A percentile compares a stretch with the other conserved stretches of the same genome.
These are phyloP conservation scores for Diogma glabrata DNA, from an alignment of 2,888 invertebrate genomes.

Conservation along the genomic window DNA sequence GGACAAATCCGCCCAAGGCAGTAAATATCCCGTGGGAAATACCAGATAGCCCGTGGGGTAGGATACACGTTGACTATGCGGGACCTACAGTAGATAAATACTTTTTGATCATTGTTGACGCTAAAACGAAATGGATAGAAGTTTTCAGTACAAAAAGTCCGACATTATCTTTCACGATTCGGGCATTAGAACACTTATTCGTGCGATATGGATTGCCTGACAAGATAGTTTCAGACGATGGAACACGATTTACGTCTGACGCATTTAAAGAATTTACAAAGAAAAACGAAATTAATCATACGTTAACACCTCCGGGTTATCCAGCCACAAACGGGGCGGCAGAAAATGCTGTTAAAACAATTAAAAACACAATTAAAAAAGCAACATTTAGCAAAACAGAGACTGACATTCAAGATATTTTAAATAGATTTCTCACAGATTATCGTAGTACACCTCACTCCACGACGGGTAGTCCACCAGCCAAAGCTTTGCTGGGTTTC, in stretches of 20 bases:
- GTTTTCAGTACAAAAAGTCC: too few species aligned
- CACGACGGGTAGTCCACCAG: not conserved
- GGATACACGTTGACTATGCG: not conserved
- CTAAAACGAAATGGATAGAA: too few species aligned
- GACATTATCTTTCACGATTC: too few species aligned
- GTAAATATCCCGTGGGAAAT: not conserved
- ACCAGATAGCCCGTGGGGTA: not conserved
- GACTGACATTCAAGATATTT: not conserved
- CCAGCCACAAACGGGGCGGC: not conserved
- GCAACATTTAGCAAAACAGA: not conserved
- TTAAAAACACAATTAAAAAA: not conserved
- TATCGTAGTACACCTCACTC: not conserved
- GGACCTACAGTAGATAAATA: not conserved
- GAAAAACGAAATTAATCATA: not conserved
- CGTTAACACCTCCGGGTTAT: not conserved
- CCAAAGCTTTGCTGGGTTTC: not conserved
- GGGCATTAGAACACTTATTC: not conserved
- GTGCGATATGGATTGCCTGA: not conserved
- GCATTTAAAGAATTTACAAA: conserved; percentile 3
- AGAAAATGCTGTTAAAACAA: not conserved
- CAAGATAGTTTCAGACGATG: conserved; percentile 1
- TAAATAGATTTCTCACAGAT: not conserved
- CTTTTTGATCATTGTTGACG: not conserved
- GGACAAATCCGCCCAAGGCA: not conserved
- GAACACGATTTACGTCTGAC: not conserved